A percentile compares a stretch with the other conserved stretches of the same genome.
These are phyloP conservation scores for Mycogona germanica DNA, from an alignment of 2,888 invertebrate species.

Conservation along the genomic window DNA sequence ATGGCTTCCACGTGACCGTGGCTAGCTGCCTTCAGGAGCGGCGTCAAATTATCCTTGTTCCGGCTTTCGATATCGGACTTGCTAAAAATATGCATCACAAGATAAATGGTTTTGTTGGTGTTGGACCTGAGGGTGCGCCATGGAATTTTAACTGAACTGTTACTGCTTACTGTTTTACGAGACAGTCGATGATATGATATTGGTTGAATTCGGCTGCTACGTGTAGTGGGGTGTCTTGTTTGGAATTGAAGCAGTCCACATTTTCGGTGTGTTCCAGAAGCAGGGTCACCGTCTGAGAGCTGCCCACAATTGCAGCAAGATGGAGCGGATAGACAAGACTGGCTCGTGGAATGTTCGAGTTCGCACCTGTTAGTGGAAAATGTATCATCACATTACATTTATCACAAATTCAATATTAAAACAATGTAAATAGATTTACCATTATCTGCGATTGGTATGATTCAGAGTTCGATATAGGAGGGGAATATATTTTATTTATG, in stretches of 20 bases:
- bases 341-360: conserved; percentile 21
- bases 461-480: no score
- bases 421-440: no score
- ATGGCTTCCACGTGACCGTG: conserved; percentile 34
- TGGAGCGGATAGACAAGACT: conserved; percentile 30
- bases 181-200: conserved; percentile 31
- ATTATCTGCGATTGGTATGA: no score
- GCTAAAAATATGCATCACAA: conserved; percentile 25
- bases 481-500: no score
- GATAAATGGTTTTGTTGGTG: neutral
- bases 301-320: conserved; percentile 32
- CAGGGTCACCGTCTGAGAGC: conserved; percentile 24
- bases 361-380: conserved; percentile 22
- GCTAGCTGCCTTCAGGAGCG: conserved; percentile 35
- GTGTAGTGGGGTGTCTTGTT: conserved; percentile 38
- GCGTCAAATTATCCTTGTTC: conserved; percentile 37
- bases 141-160: no score
- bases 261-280: conserved; percentile 31
- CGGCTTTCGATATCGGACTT: conserved; percentile 33
- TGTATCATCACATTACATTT: no score
- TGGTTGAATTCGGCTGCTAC: conserved; percentile 35
- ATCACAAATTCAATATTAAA: no score
- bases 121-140: no score
- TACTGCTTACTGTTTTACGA: conserved; percentile 30
- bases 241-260: conserved; percentile 34